phyloP scores from a whole-genome alignment of 2,888 invertebrate genomes.

The Arctia plantaginis region DNA sequence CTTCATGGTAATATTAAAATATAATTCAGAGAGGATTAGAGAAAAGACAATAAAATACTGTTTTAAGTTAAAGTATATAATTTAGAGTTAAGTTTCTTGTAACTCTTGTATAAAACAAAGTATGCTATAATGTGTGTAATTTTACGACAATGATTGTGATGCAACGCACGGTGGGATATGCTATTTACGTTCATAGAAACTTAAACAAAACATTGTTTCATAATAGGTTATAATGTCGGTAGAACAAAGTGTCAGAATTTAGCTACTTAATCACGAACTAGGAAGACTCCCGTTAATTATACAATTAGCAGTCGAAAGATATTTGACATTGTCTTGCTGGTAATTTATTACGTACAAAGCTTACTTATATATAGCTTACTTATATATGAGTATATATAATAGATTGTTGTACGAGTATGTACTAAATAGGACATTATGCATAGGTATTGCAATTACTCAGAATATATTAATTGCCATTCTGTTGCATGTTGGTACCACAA shows the following conservation, averaged over 20 bases:
- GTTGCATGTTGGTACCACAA: not conserved
- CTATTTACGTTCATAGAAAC: conserved; percentile 34
- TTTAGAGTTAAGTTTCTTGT: not conserved
- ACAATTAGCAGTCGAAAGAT: conserved; percentile 55
- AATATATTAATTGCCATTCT: not conserved
- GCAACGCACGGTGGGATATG: conserved; percentile 10
- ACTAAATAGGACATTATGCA: not conserved
- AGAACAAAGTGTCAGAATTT: conserved; percentile 52
- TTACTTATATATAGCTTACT: too few species aligned
- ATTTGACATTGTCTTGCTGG: conserved; percentile 43
- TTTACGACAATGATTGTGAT: conserved; percentile 12
- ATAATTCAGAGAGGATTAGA: not conserved
- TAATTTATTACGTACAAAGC: conserved; percentile 6
- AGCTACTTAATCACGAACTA: conserved; percentile 47
- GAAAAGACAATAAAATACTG: not conserved
- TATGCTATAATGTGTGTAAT: not conserved
- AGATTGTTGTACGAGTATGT: not conserved
- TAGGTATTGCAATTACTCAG: not conserved
- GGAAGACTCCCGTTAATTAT: conserved; percentile 62
- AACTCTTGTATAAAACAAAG: not conserved
- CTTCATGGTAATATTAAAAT: not conserved
- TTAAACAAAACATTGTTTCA: conserved; percentile 47
- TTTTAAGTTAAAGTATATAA: not conserved
- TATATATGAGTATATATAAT: not conserved
- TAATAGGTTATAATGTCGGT: conserved; percentile 33